These are phyloP conservation scores for Tenebrio molitor DNA, from an alignment of 1,140 invertebrate species.

Conservation along the genomic window DNA sequence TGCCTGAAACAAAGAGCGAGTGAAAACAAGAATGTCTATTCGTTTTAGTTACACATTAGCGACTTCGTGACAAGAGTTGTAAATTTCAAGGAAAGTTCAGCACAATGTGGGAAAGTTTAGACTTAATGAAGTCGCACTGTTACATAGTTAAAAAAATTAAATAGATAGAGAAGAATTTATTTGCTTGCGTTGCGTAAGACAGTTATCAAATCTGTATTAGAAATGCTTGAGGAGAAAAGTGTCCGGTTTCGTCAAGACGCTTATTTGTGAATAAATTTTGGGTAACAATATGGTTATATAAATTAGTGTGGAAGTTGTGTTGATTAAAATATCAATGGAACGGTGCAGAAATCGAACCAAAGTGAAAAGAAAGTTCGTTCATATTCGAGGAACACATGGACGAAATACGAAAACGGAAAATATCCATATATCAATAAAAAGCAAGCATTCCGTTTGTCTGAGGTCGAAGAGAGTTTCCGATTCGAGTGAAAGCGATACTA, in stretches of 20 bases:
- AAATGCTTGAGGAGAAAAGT: not conserved
- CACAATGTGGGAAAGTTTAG: slow-evolving; percentile 30
- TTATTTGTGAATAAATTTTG: too few relatives aligned
- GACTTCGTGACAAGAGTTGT: slow-evolving; percentile 32
- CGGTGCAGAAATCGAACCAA: not conserved
- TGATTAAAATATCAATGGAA: not conserved
- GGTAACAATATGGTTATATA: not conserved
- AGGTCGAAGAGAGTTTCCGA: slow-evolving; percentile 35
- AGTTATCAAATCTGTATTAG: slow-evolving; percentile 1
- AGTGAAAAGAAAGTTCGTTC: too few relatives aligned
- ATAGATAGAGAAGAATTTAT: not conserved
- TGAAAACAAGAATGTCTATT: not conserved
- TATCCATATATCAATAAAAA: slow-evolving; percentile 8
- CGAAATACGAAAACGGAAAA: not conserved
- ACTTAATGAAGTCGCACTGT: not conserved
- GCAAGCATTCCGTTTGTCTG: slow-evolving; percentile 18
- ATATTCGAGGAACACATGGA: too few relatives aligned
- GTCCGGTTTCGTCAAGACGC: not conserved
- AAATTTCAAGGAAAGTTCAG: slow-evolving; percentile 20
- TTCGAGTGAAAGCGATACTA: slow-evolving; percentile 34
- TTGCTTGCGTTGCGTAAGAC: not conserved
- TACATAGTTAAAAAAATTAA: slow-evolving; percentile 5
- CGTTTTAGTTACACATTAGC: not conserved
- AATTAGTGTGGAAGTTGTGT: not conserved
- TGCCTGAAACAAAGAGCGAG: slow-evolving; percentile 21